A percentile compares a stretch with the other conserved stretches of the same genome.
phyloP scores from a whole-genome alignment of 2,113 vertebrate species.

The Porphyrio hochstetteri region DNA sequence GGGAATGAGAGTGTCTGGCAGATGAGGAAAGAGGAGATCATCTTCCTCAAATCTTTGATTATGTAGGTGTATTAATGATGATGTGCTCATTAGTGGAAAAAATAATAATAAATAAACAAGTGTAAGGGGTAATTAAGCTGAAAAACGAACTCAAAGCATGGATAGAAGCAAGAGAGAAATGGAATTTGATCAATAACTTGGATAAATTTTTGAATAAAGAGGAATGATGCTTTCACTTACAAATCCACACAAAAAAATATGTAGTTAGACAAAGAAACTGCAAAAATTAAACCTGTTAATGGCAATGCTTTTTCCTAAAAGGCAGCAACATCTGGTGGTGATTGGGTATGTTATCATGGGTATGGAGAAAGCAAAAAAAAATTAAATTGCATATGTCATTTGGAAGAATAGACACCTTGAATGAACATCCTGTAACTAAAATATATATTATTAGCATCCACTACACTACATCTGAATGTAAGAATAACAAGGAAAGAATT shows the following conservation, averaged over 20 bases:
- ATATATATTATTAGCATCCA: neutral
- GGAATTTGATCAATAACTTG: neutral
- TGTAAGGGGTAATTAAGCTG: neutral
- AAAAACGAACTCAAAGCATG: neutral
- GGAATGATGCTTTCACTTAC: neutral
- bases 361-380: neutral
- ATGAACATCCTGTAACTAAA: neutral
- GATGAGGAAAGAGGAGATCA: neutral
- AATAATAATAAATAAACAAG: neutral
- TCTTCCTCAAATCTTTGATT: neutral
- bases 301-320: neutral
- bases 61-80: neutral
- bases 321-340: neutral
- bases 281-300: neutral
- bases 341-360: neutral
- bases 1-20: neutral
- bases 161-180: neutral
- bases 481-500: neutral
- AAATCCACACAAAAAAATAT: neutral
- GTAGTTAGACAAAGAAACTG: neutral
- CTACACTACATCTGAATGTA: neutral
- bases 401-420: neutral
- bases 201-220: neutral
- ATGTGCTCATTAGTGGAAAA: neutral
- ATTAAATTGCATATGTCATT: neutral